Evolutionary conservation across 2,113 vertebrate species (phyloP), one percentile per base, ranked within the genome.

Genomic region (Calidris pygmaea): DNA sequence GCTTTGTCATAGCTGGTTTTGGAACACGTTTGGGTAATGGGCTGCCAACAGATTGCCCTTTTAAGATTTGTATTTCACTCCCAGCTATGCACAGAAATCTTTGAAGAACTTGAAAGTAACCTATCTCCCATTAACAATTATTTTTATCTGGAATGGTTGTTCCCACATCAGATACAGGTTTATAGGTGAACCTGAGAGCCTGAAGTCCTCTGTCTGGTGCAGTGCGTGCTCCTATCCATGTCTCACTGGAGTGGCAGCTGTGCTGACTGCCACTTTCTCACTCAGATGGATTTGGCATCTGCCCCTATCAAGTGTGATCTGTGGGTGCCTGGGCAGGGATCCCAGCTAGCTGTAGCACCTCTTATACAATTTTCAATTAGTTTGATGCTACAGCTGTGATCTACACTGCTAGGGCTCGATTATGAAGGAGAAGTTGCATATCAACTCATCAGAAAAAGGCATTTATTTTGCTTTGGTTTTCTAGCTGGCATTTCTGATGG

Each of bases 81-180:
- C 1, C 87, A 80, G 82, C 93, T 89, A 74, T 22, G 30, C 18
- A 53, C 85, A 92, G 84, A 30, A 81, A n/a, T 52, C 93, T 96
- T 93, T 93, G 89, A 96, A 92, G 93, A 92, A 86, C 79, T 95
- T 96, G 65, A 78, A 95, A 94, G 92, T 53, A 55, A 78, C 92
- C 72, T 90, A 60, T 93, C 93, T 85, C 66, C 74, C 85, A 62
- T 74, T 86, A 59, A 71, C 83, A 77, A 71, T 85, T 89, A 86
- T 45, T 90, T 93, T 87, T 78, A 95, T 95, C 92, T 92, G 30
- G 43, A 72, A 21, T 87, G 68, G 47, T 90, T 93, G 47, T 89
- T 95, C 68, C 94, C 91, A 95, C 95, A 92, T 95, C 91, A 95
- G 86, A 94, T 62, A 39, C 32, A 60, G 73, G 73, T 77, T 95